These are phyloP conservation scores for Pseudachorutes palmiensis DNA, from an alignment of 1,140 invertebrate genomes.

Conservation along the genomic window DNA sequence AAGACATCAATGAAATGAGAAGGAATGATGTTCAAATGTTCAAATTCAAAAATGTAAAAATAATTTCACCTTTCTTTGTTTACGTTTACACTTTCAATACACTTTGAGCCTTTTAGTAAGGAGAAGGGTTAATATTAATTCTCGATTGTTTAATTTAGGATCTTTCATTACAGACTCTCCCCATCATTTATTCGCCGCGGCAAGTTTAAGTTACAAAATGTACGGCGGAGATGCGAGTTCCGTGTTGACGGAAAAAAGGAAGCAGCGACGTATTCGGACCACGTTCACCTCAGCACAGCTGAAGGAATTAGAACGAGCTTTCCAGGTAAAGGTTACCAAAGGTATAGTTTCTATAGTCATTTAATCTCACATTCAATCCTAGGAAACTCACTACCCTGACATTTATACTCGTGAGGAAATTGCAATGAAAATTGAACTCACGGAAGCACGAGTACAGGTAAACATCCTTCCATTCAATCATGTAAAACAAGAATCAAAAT, in stretches of 20 bases:
- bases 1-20: too few relatives aligned
- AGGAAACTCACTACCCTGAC: constrained; percentile 97
- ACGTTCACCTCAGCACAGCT: constrained; percentile 94
- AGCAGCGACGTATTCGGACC: constrained; percentile 86
- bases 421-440: constrained; percentile 94
- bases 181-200: constrained; percentile 45
- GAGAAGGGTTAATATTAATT: too few relatives aligned
- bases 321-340: constrained; percentile 45
- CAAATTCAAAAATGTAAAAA: too few relatives aligned
- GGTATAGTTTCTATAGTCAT: neutral
- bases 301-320: constrained; percentile 91
- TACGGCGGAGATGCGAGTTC: constrained; percentile 63
- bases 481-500: too few relatives aligned
- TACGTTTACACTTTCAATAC: too few relatives aligned
- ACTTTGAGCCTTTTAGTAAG: too few relatives aligned
- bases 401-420: constrained; percentile 99
- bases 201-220: constrained; percentile 76
- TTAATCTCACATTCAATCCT: constrained; percentile 38
- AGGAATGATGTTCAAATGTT: too few relatives aligned
- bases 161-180: constrained; percentile 28
- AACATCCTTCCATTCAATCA: too few relatives aligned
- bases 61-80: too few relatives aligned
- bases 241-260: constrained; percentile 76
- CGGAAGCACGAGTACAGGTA: constrained; percentile 96
- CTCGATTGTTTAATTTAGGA: constrained; percentile 1